Conservation (phyloP, 2,113 vertebrate genomes). For the Antechinus flavipes region DNA sequence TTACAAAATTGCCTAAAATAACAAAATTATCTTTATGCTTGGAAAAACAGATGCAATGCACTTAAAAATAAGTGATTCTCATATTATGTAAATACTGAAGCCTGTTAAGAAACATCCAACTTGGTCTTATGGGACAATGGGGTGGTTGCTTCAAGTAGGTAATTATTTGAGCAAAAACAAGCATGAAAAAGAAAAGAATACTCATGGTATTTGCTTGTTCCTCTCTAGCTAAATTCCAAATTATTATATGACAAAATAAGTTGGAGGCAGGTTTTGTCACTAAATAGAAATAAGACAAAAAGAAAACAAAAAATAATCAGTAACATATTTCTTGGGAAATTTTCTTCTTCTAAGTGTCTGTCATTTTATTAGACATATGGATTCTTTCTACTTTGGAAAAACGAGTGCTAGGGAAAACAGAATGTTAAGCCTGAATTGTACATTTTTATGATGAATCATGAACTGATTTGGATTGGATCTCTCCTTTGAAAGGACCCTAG, state of each 20-base stretch:
- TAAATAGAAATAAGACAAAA: background rate
- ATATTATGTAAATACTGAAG: slow-evolving; percentile 36
- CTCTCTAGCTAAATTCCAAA: slow-evolving; percentile 14
- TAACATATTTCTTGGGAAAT: background rate
- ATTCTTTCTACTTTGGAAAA: slow-evolving; percentile 1
- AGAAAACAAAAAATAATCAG: background rate
- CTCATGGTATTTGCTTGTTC: background rate
- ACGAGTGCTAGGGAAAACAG: slow-evolving; percentile 4
- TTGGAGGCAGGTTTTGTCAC: background rate
- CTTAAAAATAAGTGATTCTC: slow-evolving; percentile 46
- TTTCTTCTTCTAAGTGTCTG: background rate
- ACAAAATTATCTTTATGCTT: slow-evolving; percentile 44
- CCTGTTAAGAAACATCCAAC: slow-evolving; percentile 24
- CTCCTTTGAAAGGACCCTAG: background rate
- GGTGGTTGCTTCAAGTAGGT: slow-evolving; percentile 1
- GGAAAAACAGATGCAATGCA: slow-evolving; percentile 43
- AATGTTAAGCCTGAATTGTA: background rate
- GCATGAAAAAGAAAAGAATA: background rate
- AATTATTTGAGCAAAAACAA: slow-evolving; percentile 11
- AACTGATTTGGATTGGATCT: background rate
- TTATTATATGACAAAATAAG: slow-evolving; percentile 3
- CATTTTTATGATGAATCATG: slow-evolving; percentile 18
- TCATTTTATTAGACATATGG: background rate
- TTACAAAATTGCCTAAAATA: slow-evolving; percentile 27
- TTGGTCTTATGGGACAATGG: background rate